Conservation (phyloP, 1,140 invertebrate species). For the Pantala flavescens region DNA sequence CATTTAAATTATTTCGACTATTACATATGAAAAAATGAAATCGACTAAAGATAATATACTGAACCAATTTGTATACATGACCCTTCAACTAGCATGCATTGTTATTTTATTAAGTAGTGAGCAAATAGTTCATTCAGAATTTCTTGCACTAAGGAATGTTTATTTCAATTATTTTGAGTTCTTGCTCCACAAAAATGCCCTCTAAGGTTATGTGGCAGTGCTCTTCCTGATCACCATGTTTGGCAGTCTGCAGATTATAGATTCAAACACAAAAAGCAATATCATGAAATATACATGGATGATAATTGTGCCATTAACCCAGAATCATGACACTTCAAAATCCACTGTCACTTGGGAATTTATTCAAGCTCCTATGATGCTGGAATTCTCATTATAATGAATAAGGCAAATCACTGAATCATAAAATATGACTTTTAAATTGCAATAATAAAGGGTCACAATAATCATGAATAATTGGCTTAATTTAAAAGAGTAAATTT, state of each 20-base stretch:
- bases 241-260: conserved; percentile 5
- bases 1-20: no score
- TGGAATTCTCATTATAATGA: not conserved
- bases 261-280: conserved; percentile 3
- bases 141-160: conserved; percentile 5
- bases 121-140: conserved; percentile 6
- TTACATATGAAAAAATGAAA: not conserved
- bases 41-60: not conserved
- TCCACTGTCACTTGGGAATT: not conserved
- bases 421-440: not conserved
- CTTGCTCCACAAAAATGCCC: conserved; percentile 3
- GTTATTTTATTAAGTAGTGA: not conserved
- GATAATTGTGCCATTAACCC: not conserved
- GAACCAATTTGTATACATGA: not conserved
- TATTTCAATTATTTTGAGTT: not conserved
- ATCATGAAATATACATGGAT: not conserved
- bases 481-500: not conserved
- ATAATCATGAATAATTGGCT: not conserved
- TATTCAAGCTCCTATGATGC: not conserved
- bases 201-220: not conserved
- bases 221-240: conserved; percentile 1
- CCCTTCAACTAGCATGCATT: not conserved
- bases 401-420: not conserved
- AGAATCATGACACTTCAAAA: conserved; percentile 1
- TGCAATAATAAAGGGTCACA: not conserved